Conservation (phyloP, 35 echinoderm and acorn worm genomes). For the Diadema setosum region DNA sequence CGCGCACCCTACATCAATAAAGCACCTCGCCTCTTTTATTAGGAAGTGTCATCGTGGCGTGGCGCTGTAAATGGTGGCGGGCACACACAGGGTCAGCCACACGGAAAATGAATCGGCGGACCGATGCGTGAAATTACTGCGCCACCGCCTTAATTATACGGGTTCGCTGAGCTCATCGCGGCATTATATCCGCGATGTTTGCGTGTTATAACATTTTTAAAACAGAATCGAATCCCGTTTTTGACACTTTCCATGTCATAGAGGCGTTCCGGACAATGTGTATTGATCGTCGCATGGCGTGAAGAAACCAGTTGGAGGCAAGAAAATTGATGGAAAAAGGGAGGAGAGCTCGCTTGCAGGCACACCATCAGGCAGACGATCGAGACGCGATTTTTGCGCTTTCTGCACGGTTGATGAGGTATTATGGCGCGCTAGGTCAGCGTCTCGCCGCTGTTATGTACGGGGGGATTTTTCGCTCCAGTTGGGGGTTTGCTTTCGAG, state of each 20-base stretch:
- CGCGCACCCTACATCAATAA: too few species aligned
- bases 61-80: background rate
- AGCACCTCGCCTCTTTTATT: conserved; percentile 19
- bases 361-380: background rate
- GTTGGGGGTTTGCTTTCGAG: background rate
- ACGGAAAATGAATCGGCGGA: conserved; percentile 5
- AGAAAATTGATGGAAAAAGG: background rate
- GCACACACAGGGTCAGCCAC: background rate
- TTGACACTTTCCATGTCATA: background rate
- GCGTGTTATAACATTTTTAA: conserved; percentile 17
- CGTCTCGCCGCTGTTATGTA: background rate
- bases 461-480: background rate
- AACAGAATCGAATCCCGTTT: conserved; percentile 24
- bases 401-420: background rate
- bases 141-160: conserved; percentile 4
- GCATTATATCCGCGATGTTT: background rate
- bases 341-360: background rate
- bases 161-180: background rate
- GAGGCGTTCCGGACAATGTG: background rate
- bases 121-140: background rate
- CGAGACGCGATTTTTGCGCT: background rate
- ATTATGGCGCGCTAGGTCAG: background rate
- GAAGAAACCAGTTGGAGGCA: background rate
- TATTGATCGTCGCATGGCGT: background rate
- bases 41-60: background rate